phyloP scores from a whole-genome alignment of 2,888 invertebrate genomes.

The Folsomia candida region DNA sequence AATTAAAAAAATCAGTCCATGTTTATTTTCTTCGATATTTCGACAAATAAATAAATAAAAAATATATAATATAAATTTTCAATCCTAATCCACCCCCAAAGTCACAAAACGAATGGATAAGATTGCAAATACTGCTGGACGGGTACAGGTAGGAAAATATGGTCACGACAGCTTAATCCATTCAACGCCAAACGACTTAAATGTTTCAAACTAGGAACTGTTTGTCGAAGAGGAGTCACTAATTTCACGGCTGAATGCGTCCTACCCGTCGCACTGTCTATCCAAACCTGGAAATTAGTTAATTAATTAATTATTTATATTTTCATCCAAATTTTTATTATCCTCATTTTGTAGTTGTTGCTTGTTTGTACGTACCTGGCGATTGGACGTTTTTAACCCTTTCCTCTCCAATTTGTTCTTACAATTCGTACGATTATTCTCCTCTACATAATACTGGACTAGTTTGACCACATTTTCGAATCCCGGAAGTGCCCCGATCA shows the following conservation, averaged over 20 bases:
- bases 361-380: too few relatives aligned
- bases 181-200: neutral
- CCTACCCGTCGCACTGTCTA: neutral
- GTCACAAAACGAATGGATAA: too few relatives aligned
- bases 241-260: neutral
- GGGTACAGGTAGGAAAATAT: neutral
- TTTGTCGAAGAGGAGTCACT: neutral
- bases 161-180: neutral
- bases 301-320: neutral
- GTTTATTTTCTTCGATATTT: too few relatives aligned
- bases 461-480: neutral
- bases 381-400: too few relatives aligned
- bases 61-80: too few relatives aligned
- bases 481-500: neutral
- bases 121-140: neutral
- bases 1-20: too few relatives aligned
- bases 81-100: too few relatives aligned
- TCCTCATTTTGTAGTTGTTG: too few relatives aligned
- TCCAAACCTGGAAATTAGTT: neutral
- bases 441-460: constrained; percentile 6
- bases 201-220: neutral
- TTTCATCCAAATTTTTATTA: too few relatives aligned
- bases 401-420: neutral
- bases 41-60: too few relatives aligned
- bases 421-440: neutral